Conservation (phyloP, 2,888 invertebrate species). For the Xylocampa areola region DNA sequence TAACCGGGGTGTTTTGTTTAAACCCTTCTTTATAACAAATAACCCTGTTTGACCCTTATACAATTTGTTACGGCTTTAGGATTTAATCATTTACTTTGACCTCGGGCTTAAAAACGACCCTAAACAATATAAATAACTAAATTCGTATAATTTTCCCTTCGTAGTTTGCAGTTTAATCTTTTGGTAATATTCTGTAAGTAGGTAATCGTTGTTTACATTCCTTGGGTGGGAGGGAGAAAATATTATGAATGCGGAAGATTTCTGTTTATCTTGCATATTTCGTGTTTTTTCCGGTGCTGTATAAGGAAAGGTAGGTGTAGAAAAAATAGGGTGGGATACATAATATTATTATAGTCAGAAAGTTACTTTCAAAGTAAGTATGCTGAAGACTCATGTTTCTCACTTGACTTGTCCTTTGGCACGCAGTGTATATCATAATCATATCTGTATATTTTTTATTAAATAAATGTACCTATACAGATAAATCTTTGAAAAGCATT, state of each 20-base stretch:
- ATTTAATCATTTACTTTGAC: conserved; percentile 58
- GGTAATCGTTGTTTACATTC: conserved; percentile 12
- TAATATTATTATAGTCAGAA: too few species aligned
- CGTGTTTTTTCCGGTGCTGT: neutral
- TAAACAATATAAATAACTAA: conserved; percentile 52
- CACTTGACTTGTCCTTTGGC: too few species aligned
- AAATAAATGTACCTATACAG: too few species aligned
- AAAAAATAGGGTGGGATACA: neutral
- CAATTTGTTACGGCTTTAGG: conserved; percentile 57
- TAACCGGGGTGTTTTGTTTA: conserved; percentile 39
- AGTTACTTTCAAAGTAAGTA: too few species aligned
- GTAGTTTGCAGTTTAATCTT: conserved; percentile 39
- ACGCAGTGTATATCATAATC: too few species aligned
- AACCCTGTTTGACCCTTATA: conserved; percentile 51
- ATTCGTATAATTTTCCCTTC: conserved; percentile 36
- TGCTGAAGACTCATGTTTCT: too few species aligned
- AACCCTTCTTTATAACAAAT: conserved; percentile 56
- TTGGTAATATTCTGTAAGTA: conserved; percentile 24
- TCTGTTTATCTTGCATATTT: neutral
- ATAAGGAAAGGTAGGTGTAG: neutral
- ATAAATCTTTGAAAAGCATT: too few species aligned
- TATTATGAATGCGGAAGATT: neutral
- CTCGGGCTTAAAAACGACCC: conserved; percentile 50
- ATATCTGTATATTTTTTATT: too few species aligned
- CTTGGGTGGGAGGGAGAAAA: neutral